Base-by-base conservation (phyloP, 2,797 vertebrate genomes). In the Urocyon cinereoargenteus region DNA sequence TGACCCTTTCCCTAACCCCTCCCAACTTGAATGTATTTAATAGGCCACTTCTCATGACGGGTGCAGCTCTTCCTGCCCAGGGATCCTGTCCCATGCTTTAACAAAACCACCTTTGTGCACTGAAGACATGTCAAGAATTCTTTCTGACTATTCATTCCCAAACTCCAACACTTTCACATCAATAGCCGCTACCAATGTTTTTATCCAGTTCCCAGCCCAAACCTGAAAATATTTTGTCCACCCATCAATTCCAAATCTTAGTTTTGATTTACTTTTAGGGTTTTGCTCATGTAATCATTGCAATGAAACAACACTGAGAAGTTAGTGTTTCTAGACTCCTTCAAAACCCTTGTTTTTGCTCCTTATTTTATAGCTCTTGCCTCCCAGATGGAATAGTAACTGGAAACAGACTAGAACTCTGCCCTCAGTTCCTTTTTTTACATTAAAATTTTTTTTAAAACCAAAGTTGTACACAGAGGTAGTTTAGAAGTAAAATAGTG, bases 401-500 rank as follows among this genome's bases (percentile, higher is more conserved):
- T 85, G 70, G 55, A 91, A n/a, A 55, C 15, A 92, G 28, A 93
- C 14, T 51, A 73, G 55, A 79, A 26, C 24, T 57, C 55, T 86
- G 51, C 51, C 53, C 10, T 95, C 13, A 31, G 28, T 62, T 84
- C 61, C 6, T 14, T 73, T 57, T 83, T 83, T 75, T 34, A 36
- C 6, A 6, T 94, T 84, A 62, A 77, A 10, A n/a, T 22, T 22
- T 87, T 77, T 72, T 68, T 53, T 0, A 28, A 79, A 59, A 55
- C 49, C 28, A 55, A 96, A 90, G n/a, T 79, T 85, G 81, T 90
- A 62, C 16, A 57, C 7, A 78, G 21, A 91, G 8, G 55, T 81
- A 91, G 13, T 88, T 95, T 62, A 87, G 21, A 94, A 86, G 75
- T 82, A 81, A 82, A 90, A 90, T 26, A 53, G 66, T 72, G 5